These are phyloP conservation scores for Sakesphorus luctuosus DNA, from an alignment of 2,113 vertebrate genomes.

Conservation along the genomic window DNA sequence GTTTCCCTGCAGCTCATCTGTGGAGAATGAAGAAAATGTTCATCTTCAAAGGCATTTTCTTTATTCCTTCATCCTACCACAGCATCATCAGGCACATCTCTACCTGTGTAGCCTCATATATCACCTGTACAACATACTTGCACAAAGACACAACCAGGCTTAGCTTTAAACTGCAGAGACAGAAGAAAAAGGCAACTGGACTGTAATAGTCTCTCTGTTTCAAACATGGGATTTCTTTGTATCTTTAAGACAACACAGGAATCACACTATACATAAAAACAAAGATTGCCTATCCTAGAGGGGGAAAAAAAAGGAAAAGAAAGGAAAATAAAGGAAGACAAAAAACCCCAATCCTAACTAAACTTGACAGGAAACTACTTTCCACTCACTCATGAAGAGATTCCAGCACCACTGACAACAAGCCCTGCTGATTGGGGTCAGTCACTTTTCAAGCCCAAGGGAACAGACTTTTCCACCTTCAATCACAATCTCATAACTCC, in stretches of 20 bases:
- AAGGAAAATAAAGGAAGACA: background rate
- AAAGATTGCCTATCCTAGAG: background rate
- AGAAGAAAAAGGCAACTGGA: background rate
- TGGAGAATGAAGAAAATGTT: background rate
- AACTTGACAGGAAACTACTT: slow-evolving; percentile 49
- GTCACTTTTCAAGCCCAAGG: slow-evolving; percentile 51
- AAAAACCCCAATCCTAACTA: background rate
- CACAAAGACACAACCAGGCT: background rate
- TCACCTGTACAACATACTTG: background rate
- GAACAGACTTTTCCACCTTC: slow-evolving; percentile 43
- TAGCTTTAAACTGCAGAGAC: background rate
- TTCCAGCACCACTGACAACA: slow-evolving; percentile 40
- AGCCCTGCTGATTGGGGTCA: slow-evolving; percentile 40
- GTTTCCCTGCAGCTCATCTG: background rate
- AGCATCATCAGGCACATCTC: background rate
- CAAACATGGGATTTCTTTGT: background rate
- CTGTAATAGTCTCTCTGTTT: background rate
- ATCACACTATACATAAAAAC: background rate
- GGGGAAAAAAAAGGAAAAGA: fast-evolving
- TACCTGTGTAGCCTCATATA: background rate
- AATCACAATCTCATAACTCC: slow-evolving; percentile 18
- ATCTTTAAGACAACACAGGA: background rate
- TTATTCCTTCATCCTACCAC: background rate
- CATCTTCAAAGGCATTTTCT: background rate
- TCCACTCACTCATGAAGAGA: slow-evolving; percentile 36